These are phyloP conservation scores for Daphoenositta chrysoptera DNA, from an alignment of 2,113 vertebrate genomes.

Conservation along the genomic window DNA sequence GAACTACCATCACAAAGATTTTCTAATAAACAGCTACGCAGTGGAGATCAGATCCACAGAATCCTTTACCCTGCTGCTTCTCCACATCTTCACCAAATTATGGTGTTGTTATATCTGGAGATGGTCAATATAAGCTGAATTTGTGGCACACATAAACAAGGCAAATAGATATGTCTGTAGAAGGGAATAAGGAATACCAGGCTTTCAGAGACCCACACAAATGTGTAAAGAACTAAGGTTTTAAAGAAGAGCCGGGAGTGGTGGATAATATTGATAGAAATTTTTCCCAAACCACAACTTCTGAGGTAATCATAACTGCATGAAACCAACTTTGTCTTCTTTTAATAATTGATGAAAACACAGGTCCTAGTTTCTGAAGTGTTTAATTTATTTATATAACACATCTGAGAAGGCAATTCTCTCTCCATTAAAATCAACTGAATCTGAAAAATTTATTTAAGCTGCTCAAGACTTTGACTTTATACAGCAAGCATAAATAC, in stretches of 20 bases:
- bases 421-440: background rate
- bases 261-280: background rate
- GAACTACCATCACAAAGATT: background rate
- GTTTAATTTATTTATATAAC: background rate
- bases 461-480: background rate
- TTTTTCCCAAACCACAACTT: background rate
- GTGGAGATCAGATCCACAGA: background rate
- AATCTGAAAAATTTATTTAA: background rate
- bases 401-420: background rate
- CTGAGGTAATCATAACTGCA: background rate
- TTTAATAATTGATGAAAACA: background rate
- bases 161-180: background rate
- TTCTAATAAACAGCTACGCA: background rate
- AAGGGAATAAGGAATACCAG: background rate
- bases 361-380: background rate
- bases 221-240: background rate
- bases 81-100: background rate
- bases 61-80: background rate
- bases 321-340: background rate
- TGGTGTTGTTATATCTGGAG: background rate
- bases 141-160: background rate
- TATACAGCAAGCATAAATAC: background rate
- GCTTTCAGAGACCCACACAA: background rate
- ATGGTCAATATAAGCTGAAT: background rate
- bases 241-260: background rate